Conservation (phyloP, 2,113 vertebrate species). For the Paramormyrops kingsleyae region DNA sequence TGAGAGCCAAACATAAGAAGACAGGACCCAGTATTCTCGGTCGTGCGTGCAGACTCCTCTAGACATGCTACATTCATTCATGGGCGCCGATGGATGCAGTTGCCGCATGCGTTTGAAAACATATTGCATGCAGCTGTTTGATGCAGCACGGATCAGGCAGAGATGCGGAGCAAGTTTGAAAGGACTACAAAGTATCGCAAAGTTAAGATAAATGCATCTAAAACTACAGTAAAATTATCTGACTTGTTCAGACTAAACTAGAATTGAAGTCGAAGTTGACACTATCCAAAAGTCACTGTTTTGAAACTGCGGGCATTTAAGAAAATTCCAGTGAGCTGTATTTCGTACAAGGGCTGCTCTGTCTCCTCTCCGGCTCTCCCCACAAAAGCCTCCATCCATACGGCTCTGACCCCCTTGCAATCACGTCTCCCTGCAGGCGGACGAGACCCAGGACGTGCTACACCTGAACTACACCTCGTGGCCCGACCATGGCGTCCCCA, state of each 20-base stretch:
- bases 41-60: not conserved
- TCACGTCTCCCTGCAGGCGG: conserved; percentile 61
- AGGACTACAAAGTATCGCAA: not conserved
- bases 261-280: not conserved
- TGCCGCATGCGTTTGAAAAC: not conserved
- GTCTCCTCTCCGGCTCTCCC: not conserved
- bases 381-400: not conserved
- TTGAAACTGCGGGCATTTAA: not conserved
- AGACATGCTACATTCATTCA: not conserved
- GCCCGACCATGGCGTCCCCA: conserved; percentile 93
- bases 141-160: not conserved
- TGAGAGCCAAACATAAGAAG: not conserved
- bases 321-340: not conserved
- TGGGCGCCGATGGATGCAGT: not conserved
- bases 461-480: conserved; percentile 95
- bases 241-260: not conserved
- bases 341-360: not conserved
- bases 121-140: not conserved
- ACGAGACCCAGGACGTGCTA: conserved; percentile 79
- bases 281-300: not conserved
- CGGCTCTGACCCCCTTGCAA: not conserved
- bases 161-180: not conserved
- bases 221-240: not conserved
- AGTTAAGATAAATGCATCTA: not conserved
- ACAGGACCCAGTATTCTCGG: not conserved